Conservation (phyloP, 92 coral and sea anemone genomes). For the Desmophyllum pertusum region DNA sequence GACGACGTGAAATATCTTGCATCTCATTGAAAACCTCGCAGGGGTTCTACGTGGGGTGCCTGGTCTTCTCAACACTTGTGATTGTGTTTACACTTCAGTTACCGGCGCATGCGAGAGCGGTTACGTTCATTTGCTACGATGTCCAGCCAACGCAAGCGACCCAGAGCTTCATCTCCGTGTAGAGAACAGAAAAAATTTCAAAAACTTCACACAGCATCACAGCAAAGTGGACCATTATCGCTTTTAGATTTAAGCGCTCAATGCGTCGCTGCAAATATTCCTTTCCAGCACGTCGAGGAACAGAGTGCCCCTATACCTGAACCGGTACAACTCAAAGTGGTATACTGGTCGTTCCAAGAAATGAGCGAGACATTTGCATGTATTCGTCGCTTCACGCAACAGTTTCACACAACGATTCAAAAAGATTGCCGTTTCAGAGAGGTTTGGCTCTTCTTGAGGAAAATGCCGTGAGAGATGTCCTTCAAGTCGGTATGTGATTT, state of each 20-base stretch:
- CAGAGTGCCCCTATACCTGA: conserved; percentile 91
- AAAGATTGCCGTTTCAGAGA: conserved; percentile 87
- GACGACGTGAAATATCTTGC: conserved; percentile 45
- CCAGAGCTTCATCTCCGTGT: conserved; percentile 60
- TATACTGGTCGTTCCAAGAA: conserved; percentile 96
- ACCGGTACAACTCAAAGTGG: conserved; percentile 93
- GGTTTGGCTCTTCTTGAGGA: conserved; percentile 88
- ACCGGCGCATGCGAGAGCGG: conserved; percentile 59
- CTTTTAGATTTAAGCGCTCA: conserved; percentile 89
- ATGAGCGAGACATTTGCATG: conserved; percentile 94
- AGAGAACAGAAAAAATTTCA: conserved; percentile 64
- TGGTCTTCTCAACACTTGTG: conserved; percentile 47
- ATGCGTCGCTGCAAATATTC: conserved; percentile 92
- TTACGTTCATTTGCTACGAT: conserved; percentile 58
- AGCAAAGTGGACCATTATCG: conserved; percentile 74
- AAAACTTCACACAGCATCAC: conserved; percentile 63
- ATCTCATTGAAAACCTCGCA: conserved; percentile 48
- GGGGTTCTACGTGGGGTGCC: conserved; percentile 74
- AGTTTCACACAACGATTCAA: conserved; percentile 80
- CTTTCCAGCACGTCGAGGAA: conserved; percentile 95
- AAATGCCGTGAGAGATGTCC: conserved; percentile 83
- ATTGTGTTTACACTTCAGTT: conserved; percentile 64
- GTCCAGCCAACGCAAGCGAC: conserved; percentile 81
- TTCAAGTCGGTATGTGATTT: conserved; percentile 94
- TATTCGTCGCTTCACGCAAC: conserved; percentile 90